A percentile compares a stretch with the other conserved stretches of the same genome.
Conservation (phyloP, 2,797 vertebrate species). For the Pseudopleuronectes americanus region DNA sequence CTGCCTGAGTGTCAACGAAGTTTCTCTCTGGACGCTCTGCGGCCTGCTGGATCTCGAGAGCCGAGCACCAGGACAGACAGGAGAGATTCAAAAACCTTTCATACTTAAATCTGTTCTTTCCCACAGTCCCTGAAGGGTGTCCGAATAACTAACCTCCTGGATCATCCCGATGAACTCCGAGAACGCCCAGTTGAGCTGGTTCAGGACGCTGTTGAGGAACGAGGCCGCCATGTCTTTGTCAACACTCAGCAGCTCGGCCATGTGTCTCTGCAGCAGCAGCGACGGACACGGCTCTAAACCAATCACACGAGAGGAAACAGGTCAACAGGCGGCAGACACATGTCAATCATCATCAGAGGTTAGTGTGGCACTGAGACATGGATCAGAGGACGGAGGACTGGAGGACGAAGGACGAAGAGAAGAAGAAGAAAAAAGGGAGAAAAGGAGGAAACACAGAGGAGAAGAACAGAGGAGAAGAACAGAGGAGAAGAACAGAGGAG, state of each 20-base stretch:
- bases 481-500: too few relatives aligned
- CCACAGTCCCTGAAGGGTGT: background rate
- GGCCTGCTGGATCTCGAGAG: slow-evolving; percentile 95
- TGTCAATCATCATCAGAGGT: background rate
- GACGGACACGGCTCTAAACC: slow-evolving; percentile 95
- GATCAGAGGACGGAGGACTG: background rate
- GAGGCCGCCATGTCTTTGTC: slow-evolving; percentile 95
- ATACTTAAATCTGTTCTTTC: too few relatives aligned
- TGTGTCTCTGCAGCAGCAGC: slow-evolving; percentile 94
- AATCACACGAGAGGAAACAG: slow-evolving; percentile 45
- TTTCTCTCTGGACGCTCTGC: slow-evolving; percentile 96
- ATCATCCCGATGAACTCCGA: slow-evolving; percentile 99
- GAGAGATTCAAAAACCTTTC: background rate
- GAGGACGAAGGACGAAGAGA: background rate
- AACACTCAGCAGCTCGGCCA: slow-evolving; percentile 91
- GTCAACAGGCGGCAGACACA: slow-evolving; percentile 1
- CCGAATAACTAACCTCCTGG: slow-evolving; percentile 88
- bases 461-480: too few relatives aligned
- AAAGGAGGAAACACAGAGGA: background rate
- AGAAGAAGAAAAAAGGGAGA: too few relatives aligned
- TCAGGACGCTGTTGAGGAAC: slow-evolving; percentile 98
- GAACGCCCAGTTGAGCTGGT: slow-evolving; percentile 99
- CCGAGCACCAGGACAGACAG: background rate
- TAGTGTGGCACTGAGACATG: background rate
- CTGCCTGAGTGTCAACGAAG: slow-evolving; percentile 97